Evolutionary conservation across 2,797 vertebrate genomes (phyloP), one percentile per base, ranked within the genome.

Genomic region (Antennarius maculatus): DNA sequence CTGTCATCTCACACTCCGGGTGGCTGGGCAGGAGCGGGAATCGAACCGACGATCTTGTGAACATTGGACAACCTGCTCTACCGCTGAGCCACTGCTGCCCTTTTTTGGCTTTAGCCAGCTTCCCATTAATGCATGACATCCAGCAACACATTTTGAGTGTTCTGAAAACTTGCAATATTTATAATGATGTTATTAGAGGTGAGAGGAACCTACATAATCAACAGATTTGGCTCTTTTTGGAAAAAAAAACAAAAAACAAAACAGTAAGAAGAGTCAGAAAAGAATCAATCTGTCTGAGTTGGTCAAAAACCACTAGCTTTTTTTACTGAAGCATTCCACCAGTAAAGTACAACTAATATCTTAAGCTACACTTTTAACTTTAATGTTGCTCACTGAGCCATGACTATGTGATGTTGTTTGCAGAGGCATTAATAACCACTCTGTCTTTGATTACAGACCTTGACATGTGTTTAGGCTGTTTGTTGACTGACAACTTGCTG

Each of bases 401-500:
- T 56, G 53, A 51, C 1, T 39, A 18, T 50, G 11, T 50, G 14
- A 43, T 57, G 27, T 28, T 6, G 0, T 14, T 49, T 54, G 46
- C 10, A 39, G 28, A 4, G 13, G 46, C 63, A 74, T 63, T 8
- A 3, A 54, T 12, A 60, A 17, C n/a, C 15, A 1, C 18, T 13
- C 28, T 15, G 51, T 55, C 28, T 59, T 12, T 61, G 41, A 61
- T 61, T 55, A 62, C 66, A 49, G 23, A 58, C 31, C 51, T 50
- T 51, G 49, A 46, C 4, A 41, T 74, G 45, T 42, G 71, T 57
- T 80, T 29, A 59, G 28, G 66, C 57, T 46, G 42, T 54, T 65
- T 80, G 82, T 56, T 80, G 77, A 81, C 56, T 14, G 68, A 83
- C 60, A 57, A 43, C 59, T 67, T 71, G 61, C 49, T 80, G 73